Conservation (phyloP, 2,888 invertebrate species). For the Sceliomorpha sp. region DNA sequence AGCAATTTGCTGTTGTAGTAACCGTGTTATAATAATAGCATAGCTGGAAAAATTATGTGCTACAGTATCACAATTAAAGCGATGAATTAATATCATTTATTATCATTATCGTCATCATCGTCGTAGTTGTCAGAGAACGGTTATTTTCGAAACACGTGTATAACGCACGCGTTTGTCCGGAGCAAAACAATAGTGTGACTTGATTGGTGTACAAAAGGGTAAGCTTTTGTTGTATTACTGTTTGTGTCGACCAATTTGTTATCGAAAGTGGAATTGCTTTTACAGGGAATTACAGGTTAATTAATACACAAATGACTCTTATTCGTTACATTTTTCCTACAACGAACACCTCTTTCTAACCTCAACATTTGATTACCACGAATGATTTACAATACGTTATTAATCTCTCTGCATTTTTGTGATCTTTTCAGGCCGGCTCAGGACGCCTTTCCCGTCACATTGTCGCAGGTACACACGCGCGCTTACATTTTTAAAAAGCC, state of each 20-base stretch:
- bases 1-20: too few species aligned
- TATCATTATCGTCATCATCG: constrained; percentile 47
- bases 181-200: constrained; percentile 45
- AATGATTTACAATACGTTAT: too few species aligned
- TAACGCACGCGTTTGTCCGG: constrained; percentile 46
- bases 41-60: too few species aligned
- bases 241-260: constrained; percentile 45
- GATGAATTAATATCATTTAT: constrained; percentile 45
- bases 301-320: constrained; percentile 35
- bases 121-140: constrained; percentile 36
- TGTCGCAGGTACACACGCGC: too few species aligned
- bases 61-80: too few species aligned
- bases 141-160: constrained; percentile 50
- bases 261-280: constrained; percentile 47
- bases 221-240: constrained; percentile 44
- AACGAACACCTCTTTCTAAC: too few species aligned
- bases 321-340: constrained; percentile 38
- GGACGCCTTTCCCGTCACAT: too few species aligned
- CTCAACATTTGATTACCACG: too few species aligned
- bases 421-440: too few species aligned
- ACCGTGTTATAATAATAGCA: too few species aligned
- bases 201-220: constrained; percentile 47
- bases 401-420: too few species aligned
- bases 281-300: constrained; percentile 36
- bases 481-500: too few species aligned